Evolutionary conservation across 2,888 invertebrate species (phyloP), one percentile per base, ranked within the genome.

Genomic region (Rhodophaea formosa): DNA sequence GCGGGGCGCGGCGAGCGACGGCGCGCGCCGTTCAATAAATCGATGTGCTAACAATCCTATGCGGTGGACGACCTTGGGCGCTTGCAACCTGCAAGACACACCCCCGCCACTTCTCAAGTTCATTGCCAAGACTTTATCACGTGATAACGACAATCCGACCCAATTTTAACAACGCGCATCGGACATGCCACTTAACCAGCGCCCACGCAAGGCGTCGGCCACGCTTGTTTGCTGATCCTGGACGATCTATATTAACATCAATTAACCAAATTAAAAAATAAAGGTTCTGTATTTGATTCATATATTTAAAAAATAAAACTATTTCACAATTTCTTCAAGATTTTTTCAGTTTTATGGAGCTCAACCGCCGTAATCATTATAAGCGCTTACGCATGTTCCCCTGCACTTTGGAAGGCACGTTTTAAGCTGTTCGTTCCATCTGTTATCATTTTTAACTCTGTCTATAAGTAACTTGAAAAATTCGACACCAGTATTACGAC

Each of bases 11-110:
- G 71, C 79, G 82, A 69, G n/a, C n/a, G n/a, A n/a, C 86, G 85
- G 88, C 87, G 88, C 86, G 88, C 88, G 88, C 88, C 87, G 88
- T 75, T 89, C 90, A 82, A 89, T 90, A 90, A 89, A 91, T 90
- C 89, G 89, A 89, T 89, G 82, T 79, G 74, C 77, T 79, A 82
- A 83, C 82, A 86, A 84, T 82, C 82, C 76, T 80, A 80, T 84
- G 84, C 84, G 84, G 78, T 78, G 76, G 56, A 23, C 61, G 63
- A 62, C 89, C 88, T 89, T 89, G 89, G 74, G 74, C 67, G 75
- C 77, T 66, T 88, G 88, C 89, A 88, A 74, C 71, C 74, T 86
- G 85, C 87, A 88, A 85, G 88, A 89, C 89, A 89, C 89, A 86
- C 89, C 89, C 80, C 87, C 87, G 70, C 58, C 72, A 77, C 71